phyloP scores from a whole-genome alignment of 1,140 invertebrate species.

The Sinella curviseta region DNA sequence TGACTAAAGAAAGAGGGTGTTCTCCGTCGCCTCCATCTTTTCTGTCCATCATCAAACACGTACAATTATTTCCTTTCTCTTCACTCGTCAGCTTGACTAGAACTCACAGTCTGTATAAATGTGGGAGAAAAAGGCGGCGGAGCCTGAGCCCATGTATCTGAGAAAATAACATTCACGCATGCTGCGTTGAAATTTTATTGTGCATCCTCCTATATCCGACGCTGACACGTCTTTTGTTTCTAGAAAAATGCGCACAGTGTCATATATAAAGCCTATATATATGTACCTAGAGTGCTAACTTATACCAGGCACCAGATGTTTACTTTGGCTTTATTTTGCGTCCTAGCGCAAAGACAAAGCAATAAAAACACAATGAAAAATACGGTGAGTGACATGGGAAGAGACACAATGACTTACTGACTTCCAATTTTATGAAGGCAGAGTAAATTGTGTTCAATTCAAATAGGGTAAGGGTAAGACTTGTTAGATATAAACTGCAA shows the following conservation, averaged over 20 bases:
- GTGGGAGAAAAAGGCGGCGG: background rate
- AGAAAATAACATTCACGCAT: background rate
- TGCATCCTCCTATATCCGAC: background rate
- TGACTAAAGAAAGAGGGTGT: background rate
- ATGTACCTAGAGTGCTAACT: too few species aligned
- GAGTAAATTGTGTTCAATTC: too few species aligned
- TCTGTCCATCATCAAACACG: conserved; percentile 13
- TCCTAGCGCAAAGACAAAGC: background rate
- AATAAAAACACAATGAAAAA: background rate
- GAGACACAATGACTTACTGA: too few species aligned
- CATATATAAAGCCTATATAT: background rate
- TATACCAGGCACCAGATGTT: background rate
- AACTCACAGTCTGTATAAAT: background rate
- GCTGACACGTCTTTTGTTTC: background rate
- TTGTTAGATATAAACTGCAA: too few species aligned
- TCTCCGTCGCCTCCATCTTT: background rate
- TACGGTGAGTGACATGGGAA: too few species aligned
- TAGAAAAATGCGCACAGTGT: background rate
- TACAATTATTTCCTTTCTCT: background rate
- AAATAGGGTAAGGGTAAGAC: too few species aligned
- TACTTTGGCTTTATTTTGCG: background rate
- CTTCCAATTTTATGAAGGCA: too few species aligned
- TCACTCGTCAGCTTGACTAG: background rate
- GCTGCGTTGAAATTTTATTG: background rate
- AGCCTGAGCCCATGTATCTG: background rate